Conservation (phyloP, 1,140 invertebrate species). For the Trichogramma pretiosum region DNA sequence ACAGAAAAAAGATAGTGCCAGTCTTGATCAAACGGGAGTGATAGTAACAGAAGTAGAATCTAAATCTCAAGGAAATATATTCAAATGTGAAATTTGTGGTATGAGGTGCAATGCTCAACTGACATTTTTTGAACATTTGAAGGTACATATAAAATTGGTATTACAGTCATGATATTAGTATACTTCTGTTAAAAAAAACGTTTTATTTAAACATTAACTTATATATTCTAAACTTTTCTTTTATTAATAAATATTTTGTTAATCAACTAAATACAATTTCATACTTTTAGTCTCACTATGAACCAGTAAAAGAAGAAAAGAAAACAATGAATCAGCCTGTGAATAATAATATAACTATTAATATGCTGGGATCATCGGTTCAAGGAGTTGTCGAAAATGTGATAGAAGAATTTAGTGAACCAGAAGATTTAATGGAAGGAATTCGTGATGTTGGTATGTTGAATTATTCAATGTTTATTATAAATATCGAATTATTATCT, state of each 20-base stretch:
- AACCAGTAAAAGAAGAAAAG: slow-evolving; percentile 50
- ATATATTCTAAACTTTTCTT: too few species aligned
- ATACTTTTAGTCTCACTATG: slow-evolving; percentile 55
- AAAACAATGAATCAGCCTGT: slow-evolving; percentile 35
- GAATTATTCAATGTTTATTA: too few species aligned
- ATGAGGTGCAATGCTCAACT: slow-evolving; percentile 58
- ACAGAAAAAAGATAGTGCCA: slow-evolving; percentile 26
- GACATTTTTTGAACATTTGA: slow-evolving; percentile 72
- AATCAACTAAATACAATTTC: slow-evolving; percentile 1
- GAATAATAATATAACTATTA: slow-evolving; percentile 33
- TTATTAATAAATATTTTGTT: slow-evolving; percentile 9
- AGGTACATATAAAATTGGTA: slow-evolving; percentile 41
- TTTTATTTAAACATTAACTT: too few species aligned
- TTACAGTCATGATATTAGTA: too few species aligned
- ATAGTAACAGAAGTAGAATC: neutral
- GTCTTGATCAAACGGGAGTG: slow-evolving; percentile 17
- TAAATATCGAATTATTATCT: too few species aligned
- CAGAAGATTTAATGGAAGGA: slow-evolving; percentile 75
- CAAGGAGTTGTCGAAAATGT: slow-evolving; percentile 23
- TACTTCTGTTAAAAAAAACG: neutral
- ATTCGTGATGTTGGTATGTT: slow-evolving; percentile 56
- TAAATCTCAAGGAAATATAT: slow-evolving; percentile 30
- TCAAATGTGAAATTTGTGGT: slow-evolving; percentile 61
- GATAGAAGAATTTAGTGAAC: slow-evolving; percentile 64
- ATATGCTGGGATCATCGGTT: slow-evolving; percentile 24